Evolutionary conservation across 2,797 vertebrate species (phyloP).

Genomic region (Pteropus rufus): DNA sequence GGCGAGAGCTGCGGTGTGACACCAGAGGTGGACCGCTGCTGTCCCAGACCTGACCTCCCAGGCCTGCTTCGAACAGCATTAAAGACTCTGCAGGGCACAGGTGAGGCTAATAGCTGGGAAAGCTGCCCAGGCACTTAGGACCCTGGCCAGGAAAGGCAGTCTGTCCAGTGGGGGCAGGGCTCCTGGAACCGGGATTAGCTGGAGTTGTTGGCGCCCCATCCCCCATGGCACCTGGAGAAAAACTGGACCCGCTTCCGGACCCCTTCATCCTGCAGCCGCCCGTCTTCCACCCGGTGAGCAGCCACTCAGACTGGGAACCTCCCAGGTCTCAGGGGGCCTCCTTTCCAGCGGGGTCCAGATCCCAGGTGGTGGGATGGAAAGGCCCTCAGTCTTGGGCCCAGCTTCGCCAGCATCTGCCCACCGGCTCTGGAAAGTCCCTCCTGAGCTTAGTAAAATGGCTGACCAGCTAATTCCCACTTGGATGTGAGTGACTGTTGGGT

Average conservation of each 20-base stretch:
- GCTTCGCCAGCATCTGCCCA: not conserved
- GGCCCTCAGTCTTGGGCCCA: not conserved
- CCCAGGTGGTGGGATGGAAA: not conserved
- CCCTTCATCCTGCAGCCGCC: constrained; percentile 75
- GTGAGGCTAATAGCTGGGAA: not conserved
- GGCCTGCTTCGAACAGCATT: not conserved
- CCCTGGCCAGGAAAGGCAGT: not conserved
- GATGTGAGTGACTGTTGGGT: not conserved
- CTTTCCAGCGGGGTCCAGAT: not conserved
- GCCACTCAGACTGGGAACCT: not conserved
- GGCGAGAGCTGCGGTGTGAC: not conserved
- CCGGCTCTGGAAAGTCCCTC: not conserved
- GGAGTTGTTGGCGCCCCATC: rapidly evolving
- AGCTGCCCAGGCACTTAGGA: not conserved
- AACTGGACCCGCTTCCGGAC: constrained; percentile 59
- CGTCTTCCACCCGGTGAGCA: constrained; percentile 75
- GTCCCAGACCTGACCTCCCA: not conserved
- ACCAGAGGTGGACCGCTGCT: too few species aligned
- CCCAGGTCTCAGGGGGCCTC: not conserved
- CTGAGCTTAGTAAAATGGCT: not conserved
- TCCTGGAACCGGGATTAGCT: not conserved
- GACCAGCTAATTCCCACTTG: not conserved
- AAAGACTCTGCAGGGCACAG: not conserved
- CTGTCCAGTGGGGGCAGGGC: too few species aligned
- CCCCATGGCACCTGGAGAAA: constrained; percentile 54